Percentiles rank a stretch among this genome's conserved stretches.
Evolutionary conservation across 2,888 invertebrate species (phyloP).

Genomic region (Tolmerus cingulatus): DNA sequence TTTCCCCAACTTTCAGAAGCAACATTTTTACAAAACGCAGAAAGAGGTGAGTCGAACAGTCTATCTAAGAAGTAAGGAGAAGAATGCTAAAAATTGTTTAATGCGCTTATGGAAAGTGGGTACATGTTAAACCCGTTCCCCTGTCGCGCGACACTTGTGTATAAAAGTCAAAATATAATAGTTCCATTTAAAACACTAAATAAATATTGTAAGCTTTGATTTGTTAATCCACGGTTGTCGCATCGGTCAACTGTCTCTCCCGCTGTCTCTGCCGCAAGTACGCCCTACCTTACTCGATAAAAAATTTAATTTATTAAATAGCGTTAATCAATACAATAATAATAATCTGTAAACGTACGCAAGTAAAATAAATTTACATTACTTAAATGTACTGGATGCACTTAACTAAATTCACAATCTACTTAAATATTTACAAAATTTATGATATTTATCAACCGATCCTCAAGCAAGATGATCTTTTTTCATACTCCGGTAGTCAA

Average conservation of each 20-base stretch:
- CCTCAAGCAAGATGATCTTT: not conserved
- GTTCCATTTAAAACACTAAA: not conserved
- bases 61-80: not conserved
- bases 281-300: constrained; percentile 27
- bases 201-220: constrained; percentile 29
- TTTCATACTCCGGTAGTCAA: not conserved
- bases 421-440: constrained; percentile 34
- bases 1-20: constrained; percentile 25
- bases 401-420: constrained; percentile 22
- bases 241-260: not conserved
- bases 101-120: not conserved
- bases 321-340: constrained; percentile 27
- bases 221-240: not conserved
- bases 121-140: not conserved
- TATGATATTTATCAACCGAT: constrained; percentile 11
- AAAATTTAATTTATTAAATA: constrained; percentile 39
- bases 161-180: not conserved
- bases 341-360: not conserved
- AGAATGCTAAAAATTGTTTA: constrained; percentile 13
- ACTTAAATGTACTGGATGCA: constrained; percentile 24
- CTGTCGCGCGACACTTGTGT: not conserved
- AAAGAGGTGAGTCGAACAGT: not conserved
- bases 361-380: constrained; percentile 37
- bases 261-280: constrained; percentile 10
- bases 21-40: not conserved